These are phyloP conservation scores for Venturia canescens DNA, from an alignment of 1,140 invertebrate genomes.

Conservation along the genomic window DNA sequence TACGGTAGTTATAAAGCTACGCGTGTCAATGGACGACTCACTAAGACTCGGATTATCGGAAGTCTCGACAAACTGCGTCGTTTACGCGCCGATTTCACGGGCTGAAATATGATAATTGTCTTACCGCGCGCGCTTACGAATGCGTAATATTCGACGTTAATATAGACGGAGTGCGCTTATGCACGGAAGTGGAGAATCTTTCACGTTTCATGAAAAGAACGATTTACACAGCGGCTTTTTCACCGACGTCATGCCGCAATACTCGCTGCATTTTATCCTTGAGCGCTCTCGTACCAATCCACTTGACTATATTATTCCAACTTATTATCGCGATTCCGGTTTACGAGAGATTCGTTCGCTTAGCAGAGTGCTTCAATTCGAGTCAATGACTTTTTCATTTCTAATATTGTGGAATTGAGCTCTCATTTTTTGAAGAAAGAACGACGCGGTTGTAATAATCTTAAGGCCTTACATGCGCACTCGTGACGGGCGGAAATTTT, in stretches of 20 bases:
- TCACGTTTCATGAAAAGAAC: neutral
- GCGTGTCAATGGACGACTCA: no score
- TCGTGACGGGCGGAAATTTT: no score
- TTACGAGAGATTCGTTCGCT: neutral
- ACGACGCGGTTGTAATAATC: no score
- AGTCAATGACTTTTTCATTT: no score
- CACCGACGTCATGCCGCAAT: neutral
- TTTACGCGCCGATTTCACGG: neutral
- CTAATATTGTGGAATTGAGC: no score
- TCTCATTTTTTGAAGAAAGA: no score
- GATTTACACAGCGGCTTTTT: neutral
- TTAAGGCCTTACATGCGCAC: no score
- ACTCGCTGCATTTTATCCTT: neutral
- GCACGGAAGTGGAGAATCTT: no score
- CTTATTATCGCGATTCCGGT: neutral
- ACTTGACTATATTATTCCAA: neutral
- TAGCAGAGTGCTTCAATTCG: neutral
- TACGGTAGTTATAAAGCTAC: no score
- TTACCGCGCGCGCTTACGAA: neutral
- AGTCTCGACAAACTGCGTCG: constrained; percentile 6
- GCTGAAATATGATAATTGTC: constrained; percentile 13
- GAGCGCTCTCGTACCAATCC: neutral
- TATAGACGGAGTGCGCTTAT: neutral
- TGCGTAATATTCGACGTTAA: neutral
- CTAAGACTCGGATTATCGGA: no score